These are phyloP conservation scores for Platysteira castanea DNA, from an alignment of 2,113 vertebrate genomes.

Conservation along the genomic window DNA sequence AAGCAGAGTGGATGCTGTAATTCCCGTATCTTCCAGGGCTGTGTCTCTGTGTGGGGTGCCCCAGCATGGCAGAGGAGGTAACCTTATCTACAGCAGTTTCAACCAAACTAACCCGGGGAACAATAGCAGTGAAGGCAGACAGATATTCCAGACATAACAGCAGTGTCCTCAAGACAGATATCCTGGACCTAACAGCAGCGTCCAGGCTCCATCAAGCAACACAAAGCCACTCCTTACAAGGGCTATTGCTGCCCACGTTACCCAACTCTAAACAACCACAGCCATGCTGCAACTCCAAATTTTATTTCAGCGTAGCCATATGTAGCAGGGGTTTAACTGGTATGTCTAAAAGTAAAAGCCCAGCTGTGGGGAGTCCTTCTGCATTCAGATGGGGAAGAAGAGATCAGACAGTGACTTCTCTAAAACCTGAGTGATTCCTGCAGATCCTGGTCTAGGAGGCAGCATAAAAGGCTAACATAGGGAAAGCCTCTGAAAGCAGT, in stretches of 20 bases:
- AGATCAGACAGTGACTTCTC: neutral
- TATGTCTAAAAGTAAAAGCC: neutral
- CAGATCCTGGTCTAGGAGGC: neutral
- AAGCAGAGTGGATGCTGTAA: neutral
- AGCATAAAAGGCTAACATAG: neutral
- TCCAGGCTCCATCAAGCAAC: neutral
- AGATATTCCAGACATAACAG: neutral
- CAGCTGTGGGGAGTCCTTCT: neutral
- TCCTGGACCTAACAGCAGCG: neutral
- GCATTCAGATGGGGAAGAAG: neutral
- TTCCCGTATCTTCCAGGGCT: neutral
- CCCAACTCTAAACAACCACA: neutral
- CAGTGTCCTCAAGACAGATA: neutral
- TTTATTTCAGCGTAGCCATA: neutral
- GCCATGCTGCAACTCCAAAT: neutral
- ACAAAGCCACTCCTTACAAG: neutral
- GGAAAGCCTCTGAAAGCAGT: neutral
- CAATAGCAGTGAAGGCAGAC: neutral
- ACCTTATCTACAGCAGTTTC: constrained; percentile 47
- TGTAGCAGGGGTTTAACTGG: neutral
- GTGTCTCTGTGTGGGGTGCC: neutral
- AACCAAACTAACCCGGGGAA: neutral
- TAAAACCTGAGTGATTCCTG: neutral
- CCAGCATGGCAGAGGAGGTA: neutral
- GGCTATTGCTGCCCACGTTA: neutral